A percentile compares a stretch with the other conserved stretches of the same genome.
Evolutionary conservation across 1,140 invertebrate species (phyloP).

Genomic region (Drosophila novamexicana): DNA sequence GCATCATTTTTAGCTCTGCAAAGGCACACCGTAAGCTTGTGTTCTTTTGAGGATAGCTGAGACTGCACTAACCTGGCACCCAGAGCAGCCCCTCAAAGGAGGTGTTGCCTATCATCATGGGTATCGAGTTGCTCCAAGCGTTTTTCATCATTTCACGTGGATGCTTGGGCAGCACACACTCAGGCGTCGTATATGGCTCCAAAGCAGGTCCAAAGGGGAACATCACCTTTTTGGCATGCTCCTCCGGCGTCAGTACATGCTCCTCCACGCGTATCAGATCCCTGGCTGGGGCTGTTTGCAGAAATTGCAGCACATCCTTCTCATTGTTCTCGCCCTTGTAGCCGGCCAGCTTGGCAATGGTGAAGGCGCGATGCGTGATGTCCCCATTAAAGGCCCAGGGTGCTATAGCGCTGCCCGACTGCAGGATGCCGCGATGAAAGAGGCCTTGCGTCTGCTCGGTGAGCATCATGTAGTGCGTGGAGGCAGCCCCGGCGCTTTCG

Average conservation of each 20-base stretch:
- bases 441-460: conserved; percentile 85
- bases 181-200: conserved; percentile 71
- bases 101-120: conserved; percentile 83
- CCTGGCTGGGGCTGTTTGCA: conserved; percentile 73
- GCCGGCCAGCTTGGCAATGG: conserved; percentile 68
- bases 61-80: conserved; percentile 38
- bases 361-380: conserved; percentile 52
- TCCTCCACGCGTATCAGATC: conserved; percentile 86
- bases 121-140: conserved; percentile 84
- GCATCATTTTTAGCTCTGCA: conserved; percentile 59
- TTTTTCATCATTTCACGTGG: conserved; percentile 77
- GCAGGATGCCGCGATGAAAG: conserved; percentile 83
- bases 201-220: conserved; percentile 78
- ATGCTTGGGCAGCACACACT: conserved; percentile 77
- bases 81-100: conserved; percentile 83
- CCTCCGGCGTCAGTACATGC: conserved; percentile 58
- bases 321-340: conserved; percentile 79
- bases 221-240: conserved; percentile 57
- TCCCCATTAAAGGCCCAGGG: conserved; percentile 66
- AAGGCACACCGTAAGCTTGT: background rate
- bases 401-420: conserved; percentile 79
- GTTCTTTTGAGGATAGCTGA: no score
- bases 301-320: conserved; percentile 68
- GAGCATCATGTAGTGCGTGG: conserved; percentile 87
- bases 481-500: conserved; percentile 84